Percentiles rank a stretch among this genome's conserved stretches.
Conservation (phyloP, 2,888 invertebrate genomes). For the Choreutis nemorana region DNA sequence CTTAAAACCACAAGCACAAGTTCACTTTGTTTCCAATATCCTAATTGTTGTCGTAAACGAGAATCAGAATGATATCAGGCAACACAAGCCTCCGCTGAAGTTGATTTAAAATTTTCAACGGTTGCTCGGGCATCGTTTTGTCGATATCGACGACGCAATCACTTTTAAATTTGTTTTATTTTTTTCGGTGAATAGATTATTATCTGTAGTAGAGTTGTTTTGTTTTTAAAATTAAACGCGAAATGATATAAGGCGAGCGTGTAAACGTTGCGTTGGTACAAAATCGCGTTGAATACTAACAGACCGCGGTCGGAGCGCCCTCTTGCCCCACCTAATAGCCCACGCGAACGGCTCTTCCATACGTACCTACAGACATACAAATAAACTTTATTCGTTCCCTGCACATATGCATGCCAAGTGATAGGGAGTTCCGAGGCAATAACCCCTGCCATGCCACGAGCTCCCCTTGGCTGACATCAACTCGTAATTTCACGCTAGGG, state of each 20-base stretch:
- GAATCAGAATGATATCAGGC: slow-evolving; percentile 50
- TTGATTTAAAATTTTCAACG: slow-evolving; percentile 48
- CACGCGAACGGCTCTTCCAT: slow-evolving; percentile 30
- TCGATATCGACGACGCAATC: too few relatives aligned
- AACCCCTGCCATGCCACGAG: slow-evolving; percentile 55
- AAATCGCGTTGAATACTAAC: slow-evolving; percentile 41
- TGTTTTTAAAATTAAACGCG: slow-evolving; percentile 3
- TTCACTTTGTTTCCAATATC: slow-evolving; percentile 8
- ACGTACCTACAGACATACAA: too few relatives aligned
- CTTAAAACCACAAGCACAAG: slow-evolving; percentile 7
- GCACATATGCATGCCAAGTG: slow-evolving; percentile 44
- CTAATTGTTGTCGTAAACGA: slow-evolving; percentile 58
- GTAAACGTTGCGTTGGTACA: slow-evolving; percentile 25
- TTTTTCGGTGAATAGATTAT: too few relatives aligned
- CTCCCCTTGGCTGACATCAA: slow-evolving; percentile 50
- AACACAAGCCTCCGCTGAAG: slow-evolving; percentile 42
- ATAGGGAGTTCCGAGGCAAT: slow-evolving; percentile 54
- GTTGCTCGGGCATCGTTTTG: slow-evolving; percentile 52
- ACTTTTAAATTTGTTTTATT: too few relatives aligned
- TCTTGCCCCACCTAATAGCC: slow-evolving; percentile 53
- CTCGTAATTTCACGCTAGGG: slow-evolving; percentile 58
- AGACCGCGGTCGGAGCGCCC: slow-evolving; percentile 24
- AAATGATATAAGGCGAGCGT: slow-evolving; percentile 8
- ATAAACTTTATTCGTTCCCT: slow-evolving; percentile 63
- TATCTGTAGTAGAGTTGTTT: neutral